A percentile compares a stretch with the other conserved stretches of the same genome.
phyloP scores from a whole-genome alignment of 2,797 vertebrate species.

The Macrochelys suwanniensis region DNA sequence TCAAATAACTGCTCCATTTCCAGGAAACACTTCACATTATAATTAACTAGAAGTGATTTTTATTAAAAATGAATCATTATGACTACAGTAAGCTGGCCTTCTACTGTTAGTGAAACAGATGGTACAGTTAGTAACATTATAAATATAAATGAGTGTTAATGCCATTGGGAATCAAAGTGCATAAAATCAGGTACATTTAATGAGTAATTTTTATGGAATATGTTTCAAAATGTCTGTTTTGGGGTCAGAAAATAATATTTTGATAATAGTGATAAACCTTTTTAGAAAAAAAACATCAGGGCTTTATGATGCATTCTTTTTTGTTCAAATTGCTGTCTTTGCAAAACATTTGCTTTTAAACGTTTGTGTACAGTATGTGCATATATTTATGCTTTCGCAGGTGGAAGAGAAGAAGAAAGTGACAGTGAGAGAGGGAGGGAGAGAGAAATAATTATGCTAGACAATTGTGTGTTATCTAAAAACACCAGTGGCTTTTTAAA shows the following conservation, averaged over 20 bases:
- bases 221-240: conserved; percentile 33
- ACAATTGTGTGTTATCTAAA: background rate
- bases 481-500: background rate
- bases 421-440: background rate
- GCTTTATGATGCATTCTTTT: background rate
- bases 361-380: background rate
- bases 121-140: conserved; percentile 72
- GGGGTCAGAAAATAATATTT: background rate
- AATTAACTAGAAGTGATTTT: conserved; percentile 64
- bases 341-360: background rate
- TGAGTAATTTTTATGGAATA: conserved; percentile 67
- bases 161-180: conserved; percentile 65
- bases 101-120: conserved; percentile 68
- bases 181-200: conserved; percentile 67
- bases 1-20: conserved; percentile 69
- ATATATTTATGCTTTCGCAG: background rate
- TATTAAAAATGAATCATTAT: conserved; percentile 70
- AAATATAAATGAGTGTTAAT: conserved; percentile 78
- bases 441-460: background rate
- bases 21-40: conserved; percentile 66
- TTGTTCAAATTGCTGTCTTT: background rate
- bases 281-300: background rate
- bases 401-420: background rate
- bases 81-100: conserved; percentile 60
- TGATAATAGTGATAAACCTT: too few species aligned